Percentiles rank a stretch among this genome's conserved stretches.
Evolutionary conservation across 2,113 vertebrate genomes (phyloP).

Genomic region (Perca flavescens): DNA sequence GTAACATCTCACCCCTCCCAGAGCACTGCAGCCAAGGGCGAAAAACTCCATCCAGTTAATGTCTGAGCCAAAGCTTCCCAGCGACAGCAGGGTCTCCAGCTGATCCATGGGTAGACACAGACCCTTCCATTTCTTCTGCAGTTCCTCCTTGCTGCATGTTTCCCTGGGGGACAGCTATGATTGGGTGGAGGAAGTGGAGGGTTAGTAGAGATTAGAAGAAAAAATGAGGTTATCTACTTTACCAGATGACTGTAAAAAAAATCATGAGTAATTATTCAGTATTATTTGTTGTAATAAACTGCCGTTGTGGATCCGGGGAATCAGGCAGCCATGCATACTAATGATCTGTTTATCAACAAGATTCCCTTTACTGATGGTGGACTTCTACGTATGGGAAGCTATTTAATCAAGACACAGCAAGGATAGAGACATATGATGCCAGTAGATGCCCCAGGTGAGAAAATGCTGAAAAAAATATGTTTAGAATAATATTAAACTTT

Average conservation of each 20-base stretch:
- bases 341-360: slow-evolving; percentile 1
- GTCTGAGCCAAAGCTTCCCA: slow-evolving; percentile 80
- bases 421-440: not conserved
- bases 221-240: not conserved
- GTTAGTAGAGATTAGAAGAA: too few relatives aligned
- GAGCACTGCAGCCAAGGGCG: slow-evolving; percentile 88
- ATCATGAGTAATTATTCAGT: not conserved
- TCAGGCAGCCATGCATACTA: not conserved
- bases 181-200: not conserved
- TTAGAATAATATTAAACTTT: slow-evolving; percentile 36
- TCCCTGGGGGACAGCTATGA: slow-evolving; percentile 77
- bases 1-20: slow-evolving; percentile 85
- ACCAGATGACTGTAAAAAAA: slow-evolving; percentile 12
- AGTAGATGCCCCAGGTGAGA: slow-evolving; percentile 35
- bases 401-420: not conserved
- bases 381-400: not conserved
- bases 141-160: slow-evolving; percentile 72
- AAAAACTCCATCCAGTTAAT: slow-evolving; percentile 91
- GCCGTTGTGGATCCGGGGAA: not conserved
- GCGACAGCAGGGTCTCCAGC: slow-evolving; percentile 80
- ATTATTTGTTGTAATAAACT: slow-evolving; percentile 22
- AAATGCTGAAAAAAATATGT: slow-evolving; percentile 38
- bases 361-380: not conserved
- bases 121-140: slow-evolving; percentile 87
- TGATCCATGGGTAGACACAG: slow-evolving; percentile 87